phyloP scores from a whole-genome alignment of 2,888 invertebrate species.

The Leistus spinibarbis region DNA sequence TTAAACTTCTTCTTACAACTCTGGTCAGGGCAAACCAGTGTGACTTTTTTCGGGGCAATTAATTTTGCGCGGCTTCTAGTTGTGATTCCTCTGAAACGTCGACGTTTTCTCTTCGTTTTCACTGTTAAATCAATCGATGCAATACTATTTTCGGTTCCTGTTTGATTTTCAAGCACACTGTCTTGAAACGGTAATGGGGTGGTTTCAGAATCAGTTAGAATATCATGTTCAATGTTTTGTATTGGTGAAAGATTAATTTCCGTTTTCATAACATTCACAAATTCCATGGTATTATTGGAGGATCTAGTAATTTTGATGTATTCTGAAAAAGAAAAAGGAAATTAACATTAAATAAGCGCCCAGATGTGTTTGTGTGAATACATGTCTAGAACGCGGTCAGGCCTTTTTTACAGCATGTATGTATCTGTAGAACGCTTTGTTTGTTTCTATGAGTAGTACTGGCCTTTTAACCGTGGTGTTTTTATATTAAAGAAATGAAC shows the following conservation, averaged over 20 bases:
- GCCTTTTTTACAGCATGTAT: too few relatives aligned
- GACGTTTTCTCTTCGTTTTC: not conserved
- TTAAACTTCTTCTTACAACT: not conserved
- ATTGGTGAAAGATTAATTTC: not conserved
- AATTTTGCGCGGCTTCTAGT: not conserved
- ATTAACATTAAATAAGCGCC: too few relatives aligned
- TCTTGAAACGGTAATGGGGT: too few relatives aligned
- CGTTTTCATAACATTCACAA: not conserved
- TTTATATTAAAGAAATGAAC: too few relatives aligned
- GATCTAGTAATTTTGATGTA: not conserved
- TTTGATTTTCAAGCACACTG: not conserved
- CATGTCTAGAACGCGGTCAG: too few relatives aligned
- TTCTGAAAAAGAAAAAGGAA: not conserved
- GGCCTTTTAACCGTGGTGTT: too few relatives aligned
- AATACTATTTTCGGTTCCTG: constrained; percentile 15
- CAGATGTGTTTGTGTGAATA: too few relatives aligned
- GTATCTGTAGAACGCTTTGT: too few relatives aligned
- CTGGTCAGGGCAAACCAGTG: not conserved
- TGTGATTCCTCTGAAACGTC: not conserved
- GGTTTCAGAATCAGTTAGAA: too few relatives aligned
- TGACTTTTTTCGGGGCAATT: not conserved
- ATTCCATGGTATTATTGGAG: not conserved
- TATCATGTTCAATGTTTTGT: not conserved
- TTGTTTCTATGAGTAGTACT: too few relatives aligned
- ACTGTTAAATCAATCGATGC: not conserved